Conservation (phyloP, 2,797 vertebrate genomes). For the Coreius guichenoti region DNA sequence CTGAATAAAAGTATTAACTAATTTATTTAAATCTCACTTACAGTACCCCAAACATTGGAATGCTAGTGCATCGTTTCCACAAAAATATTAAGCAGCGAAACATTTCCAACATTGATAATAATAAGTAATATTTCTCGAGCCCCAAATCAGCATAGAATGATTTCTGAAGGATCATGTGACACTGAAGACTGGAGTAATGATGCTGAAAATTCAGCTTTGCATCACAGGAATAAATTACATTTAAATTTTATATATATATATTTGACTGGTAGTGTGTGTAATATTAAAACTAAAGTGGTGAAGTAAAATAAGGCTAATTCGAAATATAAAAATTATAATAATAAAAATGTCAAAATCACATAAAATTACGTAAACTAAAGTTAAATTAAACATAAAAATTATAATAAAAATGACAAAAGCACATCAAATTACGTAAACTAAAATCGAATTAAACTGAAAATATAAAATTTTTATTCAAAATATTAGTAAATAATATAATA, state of each 20-base stretch:
- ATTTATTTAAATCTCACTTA: background rate
- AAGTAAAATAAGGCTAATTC: background rate
- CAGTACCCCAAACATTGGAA: background rate
- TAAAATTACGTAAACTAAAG: background rate
- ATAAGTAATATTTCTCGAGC: background rate
- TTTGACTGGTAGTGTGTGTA: background rate
- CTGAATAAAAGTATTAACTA: background rate
- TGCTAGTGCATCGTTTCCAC: background rate
- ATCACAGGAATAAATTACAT: background rate
- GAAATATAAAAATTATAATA: background rate
- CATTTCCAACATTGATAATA: background rate
- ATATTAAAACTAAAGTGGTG: background rate
- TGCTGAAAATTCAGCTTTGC: background rate
- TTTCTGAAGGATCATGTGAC: background rate
- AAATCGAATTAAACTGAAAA: background rate
- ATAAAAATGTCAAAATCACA: background rate
- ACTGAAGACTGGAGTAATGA: background rate
- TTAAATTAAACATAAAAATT: background rate
- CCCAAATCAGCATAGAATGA: background rate
- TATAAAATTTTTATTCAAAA: background rate
- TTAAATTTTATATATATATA: background rate
- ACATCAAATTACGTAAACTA: background rate
- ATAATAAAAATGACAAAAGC: background rate
- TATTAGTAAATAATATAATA: background rate
- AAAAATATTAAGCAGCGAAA: background rate